Percentiles rank a stretch among this genome's conserved stretches.
phyloP scores from a whole-genome alignment of 2,888 invertebrate genomes.

The Cephus runcator region DNA sequence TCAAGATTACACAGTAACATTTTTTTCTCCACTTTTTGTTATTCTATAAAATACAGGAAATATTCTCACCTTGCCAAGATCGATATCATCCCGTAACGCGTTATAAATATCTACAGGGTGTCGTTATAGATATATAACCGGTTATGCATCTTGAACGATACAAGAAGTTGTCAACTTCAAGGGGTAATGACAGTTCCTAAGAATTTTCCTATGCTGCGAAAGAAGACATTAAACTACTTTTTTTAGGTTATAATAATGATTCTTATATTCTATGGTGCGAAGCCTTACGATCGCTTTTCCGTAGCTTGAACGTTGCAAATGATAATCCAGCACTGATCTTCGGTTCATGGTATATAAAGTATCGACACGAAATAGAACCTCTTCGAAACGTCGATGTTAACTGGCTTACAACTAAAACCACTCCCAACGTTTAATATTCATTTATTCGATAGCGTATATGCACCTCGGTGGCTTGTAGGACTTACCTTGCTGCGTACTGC shows the following conservation, averaged over 20 bases:
- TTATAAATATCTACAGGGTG: not conserved
- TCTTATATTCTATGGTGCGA: not conserved
- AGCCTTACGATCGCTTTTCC: not conserved
- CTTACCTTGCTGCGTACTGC: not conserved
- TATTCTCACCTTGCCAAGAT: not conserved
- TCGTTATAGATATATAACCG: not conserved
- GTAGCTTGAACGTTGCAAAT: not conserved
- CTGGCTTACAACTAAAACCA: conserved; percentile 13
- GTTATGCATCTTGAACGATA: not conserved
- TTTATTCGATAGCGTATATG: conserved; percentile 8
- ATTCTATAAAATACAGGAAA: not conserved
- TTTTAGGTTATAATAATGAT: not conserved
- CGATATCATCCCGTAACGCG: not conserved
- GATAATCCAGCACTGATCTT: not conserved
- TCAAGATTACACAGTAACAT: not conserved
- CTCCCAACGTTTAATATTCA: conserved; percentile 13
- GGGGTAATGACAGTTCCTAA: not conserved
- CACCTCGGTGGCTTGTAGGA: conserved; percentile 6
- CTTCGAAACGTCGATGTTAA: conserved; percentile 8
- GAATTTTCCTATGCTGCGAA: not conserved
- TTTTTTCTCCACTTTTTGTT: not conserved
- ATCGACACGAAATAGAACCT: not conserved
- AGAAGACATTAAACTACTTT: not conserved
- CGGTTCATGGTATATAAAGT: not conserved
- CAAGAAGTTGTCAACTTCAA: not conserved